Evolutionary conservation across 2,797 vertebrate genomes (phyloP).

Genomic region (Lagodon rhomboides): DNA sequence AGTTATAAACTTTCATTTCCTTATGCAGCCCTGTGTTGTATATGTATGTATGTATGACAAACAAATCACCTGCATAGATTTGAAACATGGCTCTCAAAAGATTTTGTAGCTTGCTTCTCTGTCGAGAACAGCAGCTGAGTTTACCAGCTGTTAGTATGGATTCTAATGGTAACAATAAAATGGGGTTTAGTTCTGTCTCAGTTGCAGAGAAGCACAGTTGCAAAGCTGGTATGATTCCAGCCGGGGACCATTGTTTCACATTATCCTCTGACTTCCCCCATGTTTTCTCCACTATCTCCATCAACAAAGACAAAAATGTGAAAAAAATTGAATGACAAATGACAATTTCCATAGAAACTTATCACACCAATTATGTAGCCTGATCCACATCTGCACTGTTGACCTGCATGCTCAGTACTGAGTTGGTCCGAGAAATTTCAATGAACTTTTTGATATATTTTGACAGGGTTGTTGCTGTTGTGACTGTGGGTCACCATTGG

Average conservation of each 20-base stretch:
- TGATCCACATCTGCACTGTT: background rate
- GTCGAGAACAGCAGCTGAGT: background rate
- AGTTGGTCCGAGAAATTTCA: background rate
- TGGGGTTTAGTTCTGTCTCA: background rate
- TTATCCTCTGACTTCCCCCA: background rate
- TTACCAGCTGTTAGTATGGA: background rate
- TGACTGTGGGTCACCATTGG: background rate
- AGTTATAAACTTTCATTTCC: no score
- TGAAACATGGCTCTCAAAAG: background rate
- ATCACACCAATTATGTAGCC: background rate
- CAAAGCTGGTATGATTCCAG: background rate
- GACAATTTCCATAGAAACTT: background rate
- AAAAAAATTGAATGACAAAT: background rate
- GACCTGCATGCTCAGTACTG: background rate
- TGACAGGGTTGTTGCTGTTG: background rate
- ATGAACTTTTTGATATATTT: background rate
- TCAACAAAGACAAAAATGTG: background rate
- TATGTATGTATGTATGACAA: no score
- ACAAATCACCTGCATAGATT: no score
- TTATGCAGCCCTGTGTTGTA: no score
- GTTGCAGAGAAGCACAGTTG: background rate
- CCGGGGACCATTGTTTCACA: background rate
- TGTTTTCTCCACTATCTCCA: background rate
- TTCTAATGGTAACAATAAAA: background rate
- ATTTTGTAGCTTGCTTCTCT: conserved; percentile 3